These are phyloP conservation scores for Aphaenogaster ashmeadi DNA, from an alignment of 1,140 invertebrate genomes.

Conservation along the genomic window DNA sequence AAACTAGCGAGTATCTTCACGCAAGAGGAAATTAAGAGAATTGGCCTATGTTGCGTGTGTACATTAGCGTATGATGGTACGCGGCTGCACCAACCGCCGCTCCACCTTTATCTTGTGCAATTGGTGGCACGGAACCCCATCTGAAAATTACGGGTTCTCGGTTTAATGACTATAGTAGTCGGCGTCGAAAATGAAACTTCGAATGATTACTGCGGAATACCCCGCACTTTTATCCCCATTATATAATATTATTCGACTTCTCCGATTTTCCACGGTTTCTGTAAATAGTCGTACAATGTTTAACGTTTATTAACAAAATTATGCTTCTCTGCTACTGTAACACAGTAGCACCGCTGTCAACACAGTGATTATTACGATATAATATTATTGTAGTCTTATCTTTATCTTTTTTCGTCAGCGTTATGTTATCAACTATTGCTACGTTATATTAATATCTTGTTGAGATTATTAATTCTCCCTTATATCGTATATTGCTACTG, in stretches of 20 bases:
- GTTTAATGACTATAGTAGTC: constrained; percentile 28
- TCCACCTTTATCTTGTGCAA: constrained; percentile 44
- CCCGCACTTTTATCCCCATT: background rate
- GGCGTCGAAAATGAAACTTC: constrained; percentile 28
- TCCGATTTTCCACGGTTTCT: background rate
- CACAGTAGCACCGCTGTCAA: no score
- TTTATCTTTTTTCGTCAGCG: background rate
- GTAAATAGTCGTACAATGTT: background rate
- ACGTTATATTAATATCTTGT: background rate
- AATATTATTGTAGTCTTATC: background rate
- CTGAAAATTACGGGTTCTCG: constrained; percentile 40
- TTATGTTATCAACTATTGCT: background rate
- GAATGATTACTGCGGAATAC: background rate
- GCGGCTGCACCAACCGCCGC: constrained; percentile 3
- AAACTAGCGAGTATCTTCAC: constrained; percentile 39
- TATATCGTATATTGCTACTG: background rate
- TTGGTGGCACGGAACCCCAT: constrained; percentile 15
- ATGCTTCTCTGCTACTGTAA: background rate
- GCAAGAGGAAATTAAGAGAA: constrained; percentile 61
- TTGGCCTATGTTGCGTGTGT: constrained; percentile 53
- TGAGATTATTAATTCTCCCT: background rate
- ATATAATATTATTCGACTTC: background rate
- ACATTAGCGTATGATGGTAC: constrained; percentile 40
- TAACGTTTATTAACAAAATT: background rate
- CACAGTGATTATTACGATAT: background rate